These are phyloP conservation scores for Lytechinus pictus DNA, from an alignment of 35 echinoderm and acorn worm species.

Conservation along the genomic window DNA sequence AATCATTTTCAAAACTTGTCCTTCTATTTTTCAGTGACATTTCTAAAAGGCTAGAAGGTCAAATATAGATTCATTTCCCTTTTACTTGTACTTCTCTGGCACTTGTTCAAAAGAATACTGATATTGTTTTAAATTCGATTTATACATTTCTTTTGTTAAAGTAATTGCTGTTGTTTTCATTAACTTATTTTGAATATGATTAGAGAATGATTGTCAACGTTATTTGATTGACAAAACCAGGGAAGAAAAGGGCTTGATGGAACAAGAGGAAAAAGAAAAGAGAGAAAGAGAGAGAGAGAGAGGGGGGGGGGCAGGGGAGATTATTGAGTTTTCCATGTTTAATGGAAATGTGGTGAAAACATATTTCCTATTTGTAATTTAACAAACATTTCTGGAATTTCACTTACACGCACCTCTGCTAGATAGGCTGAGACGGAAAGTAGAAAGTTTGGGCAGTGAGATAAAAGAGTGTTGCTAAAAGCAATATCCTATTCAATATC, in stretches of 20 bases:
- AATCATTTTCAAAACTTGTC: neutral
- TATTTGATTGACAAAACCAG: neutral
- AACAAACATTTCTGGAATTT: neutral
- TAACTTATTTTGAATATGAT: neutral
- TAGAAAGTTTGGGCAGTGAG: neutral
- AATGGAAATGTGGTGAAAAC: neutral
- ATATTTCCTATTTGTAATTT: neutral
- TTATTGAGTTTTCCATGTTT: neutral
- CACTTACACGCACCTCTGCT: neutral
- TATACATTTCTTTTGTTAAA: no score
- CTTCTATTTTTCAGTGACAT: constrained; percentile 2
- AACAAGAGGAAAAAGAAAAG: neutral
- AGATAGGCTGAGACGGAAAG: neutral
- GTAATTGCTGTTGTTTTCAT: no score
- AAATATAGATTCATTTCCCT: neutral
- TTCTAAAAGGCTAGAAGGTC: neutral
- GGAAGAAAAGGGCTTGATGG: neutral
- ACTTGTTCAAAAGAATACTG: neutral
- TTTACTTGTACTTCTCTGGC: neutral
- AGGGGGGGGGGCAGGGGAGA: neutral
- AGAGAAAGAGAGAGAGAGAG: neutral
- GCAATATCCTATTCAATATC: neutral
- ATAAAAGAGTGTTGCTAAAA: neutral
- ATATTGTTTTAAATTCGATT: no score
- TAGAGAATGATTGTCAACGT: neutral